These are phyloP conservation scores for Pangasianodon hypophthalmus DNA, from an alignment of 2,113 vertebrate species.

Conservation along the genomic window DNA sequence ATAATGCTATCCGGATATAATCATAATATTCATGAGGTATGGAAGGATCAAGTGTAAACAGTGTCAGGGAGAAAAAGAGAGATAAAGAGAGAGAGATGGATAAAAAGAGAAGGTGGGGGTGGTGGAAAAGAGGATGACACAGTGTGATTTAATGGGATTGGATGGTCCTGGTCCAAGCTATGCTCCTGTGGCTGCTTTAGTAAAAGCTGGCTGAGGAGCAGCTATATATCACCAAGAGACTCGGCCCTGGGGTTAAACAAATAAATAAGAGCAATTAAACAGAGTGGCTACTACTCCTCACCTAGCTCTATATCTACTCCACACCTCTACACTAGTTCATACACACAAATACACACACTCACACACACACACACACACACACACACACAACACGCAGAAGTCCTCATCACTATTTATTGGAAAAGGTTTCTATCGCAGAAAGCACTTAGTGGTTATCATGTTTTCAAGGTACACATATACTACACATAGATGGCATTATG, in stretches of 20 bases:
- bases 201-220: slow-evolving; percentile 49
- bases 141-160: slow-evolving; percentile 51
- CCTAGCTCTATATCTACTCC: slow-evolving; percentile 32
- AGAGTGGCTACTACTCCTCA: slow-evolving; percentile 53
- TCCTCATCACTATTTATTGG: not conserved
- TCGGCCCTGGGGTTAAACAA: slow-evolving; percentile 52
- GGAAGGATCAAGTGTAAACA: not conserved
- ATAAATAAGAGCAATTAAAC: slow-evolving; percentile 64
- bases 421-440: slow-evolving; percentile 26
- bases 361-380: not conserved
- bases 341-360: slow-evolving; percentile 11
- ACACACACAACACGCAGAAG: not conserved
- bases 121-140: slow-evolving; percentile 29
- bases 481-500: no score
- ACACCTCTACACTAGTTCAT: slow-evolving; percentile 5
- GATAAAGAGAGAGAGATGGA: not conserved
- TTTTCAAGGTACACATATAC: not conserved
- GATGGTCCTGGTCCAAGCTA: slow-evolving; percentile 38
- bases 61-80: not conserved
- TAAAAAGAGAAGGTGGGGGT: not conserved
- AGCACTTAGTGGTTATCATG: slow-evolving; percentile 28
- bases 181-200: slow-evolving; percentile 33
- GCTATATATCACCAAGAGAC: slow-evolving; percentile 52
- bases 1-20: not conserved
- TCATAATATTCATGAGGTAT: not conserved